Evolutionary conservation across 2,888 invertebrate species (phyloP).

Genomic region (Sphinx pinastri): DNA sequence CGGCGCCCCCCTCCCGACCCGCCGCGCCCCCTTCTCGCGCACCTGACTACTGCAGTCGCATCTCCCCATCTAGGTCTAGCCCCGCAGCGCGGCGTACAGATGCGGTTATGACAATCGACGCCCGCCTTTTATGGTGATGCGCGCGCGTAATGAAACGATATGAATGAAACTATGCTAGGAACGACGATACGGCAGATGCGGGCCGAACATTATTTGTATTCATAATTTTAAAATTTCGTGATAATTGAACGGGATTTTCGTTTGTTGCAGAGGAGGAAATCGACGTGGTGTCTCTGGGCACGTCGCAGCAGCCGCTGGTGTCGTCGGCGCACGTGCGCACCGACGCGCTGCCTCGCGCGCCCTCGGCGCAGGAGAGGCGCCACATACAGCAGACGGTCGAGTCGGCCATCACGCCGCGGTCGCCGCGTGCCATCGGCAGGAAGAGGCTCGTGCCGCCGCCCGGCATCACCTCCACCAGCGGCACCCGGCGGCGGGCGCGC

Average conservation of each 20-base stretch:
- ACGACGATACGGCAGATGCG: conserved; percentile 53
- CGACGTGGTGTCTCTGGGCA: conserved; percentile 90
- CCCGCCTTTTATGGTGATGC: conserved; percentile 70
- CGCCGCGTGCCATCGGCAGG: conserved; percentile 75
- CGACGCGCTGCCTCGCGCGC: conserved; percentile 86
- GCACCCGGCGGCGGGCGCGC: conserved; percentile 62
- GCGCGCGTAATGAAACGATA: conserved; percentile 64
- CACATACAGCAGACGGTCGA: conserved; percentile 86
- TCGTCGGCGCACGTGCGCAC: conserved; percentile 62
- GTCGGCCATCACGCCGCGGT: conserved; percentile 78
- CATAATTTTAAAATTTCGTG: conserved; percentile 32
- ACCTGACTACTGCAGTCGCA: conserved; percentile 81
- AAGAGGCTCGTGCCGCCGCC: conserved; percentile 80
- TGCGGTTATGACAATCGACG: conserved; percentile 64
- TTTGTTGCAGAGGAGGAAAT: conserved; percentile 92
- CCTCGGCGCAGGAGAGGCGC: conserved; percentile 87
- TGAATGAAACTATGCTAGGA: conserved; percentile 69
- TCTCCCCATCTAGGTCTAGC: conserved; percentile 70
- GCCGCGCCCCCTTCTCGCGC: conserved; percentile 58
- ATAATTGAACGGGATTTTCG: conserved; percentile 43
- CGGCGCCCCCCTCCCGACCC: conserved; percentile 61
- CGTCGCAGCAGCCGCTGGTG: conserved; percentile 60
- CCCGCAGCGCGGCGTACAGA: conserved; percentile 53
- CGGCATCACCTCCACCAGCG: conserved; percentile 50
- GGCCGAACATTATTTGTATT: conserved; percentile 34